phyloP scores from a whole-genome alignment of 2,113 vertebrate genomes.

The Vimba vimba region DNA sequence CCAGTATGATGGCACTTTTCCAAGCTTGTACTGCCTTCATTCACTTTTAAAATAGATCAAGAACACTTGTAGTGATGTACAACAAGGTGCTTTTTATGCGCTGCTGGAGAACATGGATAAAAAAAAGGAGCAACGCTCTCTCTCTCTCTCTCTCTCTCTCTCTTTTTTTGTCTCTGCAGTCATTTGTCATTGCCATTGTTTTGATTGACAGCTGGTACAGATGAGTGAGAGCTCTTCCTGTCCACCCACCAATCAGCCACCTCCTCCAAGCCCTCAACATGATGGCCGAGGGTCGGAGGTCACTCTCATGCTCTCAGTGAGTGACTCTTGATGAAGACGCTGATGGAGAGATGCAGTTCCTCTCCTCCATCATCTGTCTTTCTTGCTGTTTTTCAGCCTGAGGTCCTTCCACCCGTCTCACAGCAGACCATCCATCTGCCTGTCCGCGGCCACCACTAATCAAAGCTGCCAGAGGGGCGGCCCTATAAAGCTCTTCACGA shows the following conservation, averaged over 20 bases:
- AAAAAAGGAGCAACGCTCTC: background rate
- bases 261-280: slow-evolving; percentile 56
- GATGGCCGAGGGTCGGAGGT: slow-evolving; percentile 62
- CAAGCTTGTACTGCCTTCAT: background rate
- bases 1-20: slow-evolving; percentile 1
- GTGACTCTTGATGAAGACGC: slow-evolving; percentile 50
- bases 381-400: slow-evolving; percentile 39
- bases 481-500: slow-evolving; percentile 45
- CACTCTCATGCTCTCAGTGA: slow-evolving; percentile 50
- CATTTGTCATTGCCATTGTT: slow-evolving; percentile 24
- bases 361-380: slow-evolving; percentile 29
- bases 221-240: slow-evolving; percentile 30
- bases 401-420: slow-evolving; percentile 45
- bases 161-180: slow-evolving; percentile 26
- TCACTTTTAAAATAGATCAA: slow-evolving; percentile 7
- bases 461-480: slow-evolving; percentile 61
- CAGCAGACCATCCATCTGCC: slow-evolving; percentile 61
- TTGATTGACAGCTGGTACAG: slow-evolving; percentile 40
- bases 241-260: slow-evolving; percentile 43
- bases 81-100: slow-evolving; percentile 10
- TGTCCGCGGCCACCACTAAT: slow-evolving; percentile 58
- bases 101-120: background rate
- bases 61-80: background rate
- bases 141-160: slow-evolving; percentile 14
- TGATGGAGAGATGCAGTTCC: slow-evolving; percentile 43